A percentile compares a stretch with the other conserved stretches of the same genome.
Evolutionary conservation across 2,113 vertebrate species (phyloP).

Genomic region (Equus quagga): DNA sequence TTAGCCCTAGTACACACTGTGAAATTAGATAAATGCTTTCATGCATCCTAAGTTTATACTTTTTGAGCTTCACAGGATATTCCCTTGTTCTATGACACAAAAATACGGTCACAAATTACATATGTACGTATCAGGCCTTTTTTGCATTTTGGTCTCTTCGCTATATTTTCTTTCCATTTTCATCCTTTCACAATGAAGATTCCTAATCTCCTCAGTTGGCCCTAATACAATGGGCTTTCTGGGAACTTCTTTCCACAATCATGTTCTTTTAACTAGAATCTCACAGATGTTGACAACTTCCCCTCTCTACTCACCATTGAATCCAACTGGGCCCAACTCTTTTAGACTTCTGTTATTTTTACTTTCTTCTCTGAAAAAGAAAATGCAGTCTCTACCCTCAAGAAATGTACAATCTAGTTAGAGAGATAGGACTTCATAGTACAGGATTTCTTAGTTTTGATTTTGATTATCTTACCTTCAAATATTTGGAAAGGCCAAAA

Average conservation of each 20-base stretch:
- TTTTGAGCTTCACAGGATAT: background rate
- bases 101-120: background rate
- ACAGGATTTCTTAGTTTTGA: background rate
- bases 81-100: background rate
- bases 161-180: constrained; percentile 15
- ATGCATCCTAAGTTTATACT: background rate
- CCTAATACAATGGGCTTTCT: background rate
- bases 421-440: background rate
- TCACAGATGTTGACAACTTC: background rate
- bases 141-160: background rate
- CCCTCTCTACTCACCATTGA: background rate
- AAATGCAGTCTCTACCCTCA: background rate
- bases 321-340: background rate
- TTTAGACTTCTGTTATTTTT: background rate
- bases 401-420: background rate
- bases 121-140: background rate
- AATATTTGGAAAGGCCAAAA: background rate
- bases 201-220: background rate
- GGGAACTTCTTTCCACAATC: background rate
- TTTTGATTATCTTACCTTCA: constrained; percentile 2
- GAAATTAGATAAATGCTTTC: background rate
- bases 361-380: background rate
- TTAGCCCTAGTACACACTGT: background rate
- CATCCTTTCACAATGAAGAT: background rate
- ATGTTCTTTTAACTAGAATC: background rate